A percentile compares a stretch with the other conserved stretches of the same genome.
phyloP scores from a whole-genome alignment of 2,888 invertebrate genomes.

The Ormyrus thymus region DNA sequence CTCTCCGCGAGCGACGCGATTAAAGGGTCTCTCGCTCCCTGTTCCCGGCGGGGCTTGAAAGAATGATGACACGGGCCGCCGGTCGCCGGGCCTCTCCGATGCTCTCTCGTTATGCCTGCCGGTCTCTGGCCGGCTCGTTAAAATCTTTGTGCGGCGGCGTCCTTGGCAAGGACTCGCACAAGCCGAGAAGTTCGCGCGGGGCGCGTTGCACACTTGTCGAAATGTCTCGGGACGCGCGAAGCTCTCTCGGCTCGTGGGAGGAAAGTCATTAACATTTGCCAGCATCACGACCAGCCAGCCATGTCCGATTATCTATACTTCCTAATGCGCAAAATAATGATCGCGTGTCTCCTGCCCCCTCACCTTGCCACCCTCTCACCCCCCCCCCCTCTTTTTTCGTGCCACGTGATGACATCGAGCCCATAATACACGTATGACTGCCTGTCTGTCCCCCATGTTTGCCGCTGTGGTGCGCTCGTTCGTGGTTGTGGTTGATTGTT shows the following conservation, averaged over 20 bases:
- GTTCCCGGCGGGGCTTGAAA: neutral
- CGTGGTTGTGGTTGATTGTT: slow-evolving; percentile 76
- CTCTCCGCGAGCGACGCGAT: slow-evolving; percentile 2
- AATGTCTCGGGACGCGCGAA: neutral
- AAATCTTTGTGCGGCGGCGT: slow-evolving; percentile 21
- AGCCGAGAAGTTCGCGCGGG: neutral
- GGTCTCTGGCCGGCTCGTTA: slow-evolving; percentile 2
- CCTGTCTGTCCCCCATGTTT: slow-evolving; percentile 75
- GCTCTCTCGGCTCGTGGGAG: slow-evolving; percentile 18
- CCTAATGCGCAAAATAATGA: slow-evolving; percentile 59
- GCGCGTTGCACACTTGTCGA: too few species aligned
- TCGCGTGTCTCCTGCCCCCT: slow-evolving; percentile 47
- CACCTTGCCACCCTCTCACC: slow-evolving; percentile 16
- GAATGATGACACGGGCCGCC: neutral
- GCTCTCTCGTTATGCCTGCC: neutral
- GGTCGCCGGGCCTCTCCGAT: slow-evolving; percentile 1
- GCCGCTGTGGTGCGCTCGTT: slow-evolving; percentile 73
- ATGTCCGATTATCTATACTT: neutral
- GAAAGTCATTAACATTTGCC: slow-evolving; percentile 57
- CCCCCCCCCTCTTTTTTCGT: slow-evolving; percentile 54
- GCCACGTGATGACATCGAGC: slow-evolving; percentile 68
- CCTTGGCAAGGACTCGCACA: slow-evolving; percentile 26
- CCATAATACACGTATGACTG: slow-evolving; percentile 75
- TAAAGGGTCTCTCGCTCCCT: neutral
- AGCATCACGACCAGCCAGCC: slow-evolving; percentile 43